Evolutionary conservation across 1,140 invertebrate species (phyloP).

Genomic region (Drosophila pectinifera): DNA sequence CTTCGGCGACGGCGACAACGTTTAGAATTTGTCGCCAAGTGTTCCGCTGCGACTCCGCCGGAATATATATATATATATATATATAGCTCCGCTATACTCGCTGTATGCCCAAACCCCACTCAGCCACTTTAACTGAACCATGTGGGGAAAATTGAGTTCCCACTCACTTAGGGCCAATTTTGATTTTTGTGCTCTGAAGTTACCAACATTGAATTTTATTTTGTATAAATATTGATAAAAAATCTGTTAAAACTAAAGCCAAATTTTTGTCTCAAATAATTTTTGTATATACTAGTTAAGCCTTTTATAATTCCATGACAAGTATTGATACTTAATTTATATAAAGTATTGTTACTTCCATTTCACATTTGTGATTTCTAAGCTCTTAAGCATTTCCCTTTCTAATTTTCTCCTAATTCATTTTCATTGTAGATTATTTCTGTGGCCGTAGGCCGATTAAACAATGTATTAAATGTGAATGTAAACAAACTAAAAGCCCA

Average conservation of each 20-base stretch:
- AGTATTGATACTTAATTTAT: no score
- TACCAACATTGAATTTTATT: no score
- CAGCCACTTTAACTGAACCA: background rate
- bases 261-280: no score
- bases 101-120: slow-evolving; percentile 1
- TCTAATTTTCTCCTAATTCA: no score
- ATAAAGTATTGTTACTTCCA: no score
- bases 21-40: slow-evolving; percentile 63
- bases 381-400: no score
- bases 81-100: background rate
- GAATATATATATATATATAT: background rate
- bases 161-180: background rate
- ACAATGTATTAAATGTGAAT: background rate
- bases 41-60: slow-evolving; percentile 7
- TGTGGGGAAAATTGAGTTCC: background rate
- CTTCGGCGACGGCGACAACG: slow-evolving; percentile 46
- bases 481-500: background rate
- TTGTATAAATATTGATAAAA: background rate
- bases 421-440: no score
- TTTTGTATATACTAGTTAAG: no score
- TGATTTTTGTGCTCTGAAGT: background rate
- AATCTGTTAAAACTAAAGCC: no score
- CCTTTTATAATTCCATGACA: no score
- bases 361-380: no score
- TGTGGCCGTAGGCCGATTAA: no score